Percentiles rank a stretch among this genome's conserved stretches.
phyloP scores from a whole-genome alignment of 2,113 vertebrate genomes.

The Chloroceryle aenea region DNA sequence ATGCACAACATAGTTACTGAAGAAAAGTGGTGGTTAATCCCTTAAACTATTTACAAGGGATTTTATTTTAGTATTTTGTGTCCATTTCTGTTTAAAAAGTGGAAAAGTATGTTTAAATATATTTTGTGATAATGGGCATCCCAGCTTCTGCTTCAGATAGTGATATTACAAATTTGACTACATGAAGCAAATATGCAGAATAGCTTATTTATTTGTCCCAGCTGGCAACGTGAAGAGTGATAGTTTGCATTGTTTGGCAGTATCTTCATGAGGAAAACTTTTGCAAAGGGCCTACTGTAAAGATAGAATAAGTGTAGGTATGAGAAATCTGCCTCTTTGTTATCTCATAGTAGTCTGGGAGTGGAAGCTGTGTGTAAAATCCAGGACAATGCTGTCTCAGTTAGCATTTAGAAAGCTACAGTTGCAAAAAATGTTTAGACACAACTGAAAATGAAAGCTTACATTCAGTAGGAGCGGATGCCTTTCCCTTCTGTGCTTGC shows the following conservation, averaged over 20 bases:
- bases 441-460: slow-evolving; percentile 31
- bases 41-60: not conserved
- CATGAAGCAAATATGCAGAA: not conserved
- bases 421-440: not conserved
- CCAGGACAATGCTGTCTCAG: accelerated
- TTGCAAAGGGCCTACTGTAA: not conserved
- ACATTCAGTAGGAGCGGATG: slow-evolving; percentile 16
- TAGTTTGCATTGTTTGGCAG: not conserved
- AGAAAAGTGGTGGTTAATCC: not conserved
- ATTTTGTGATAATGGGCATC: not conserved
- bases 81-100: not conserved
- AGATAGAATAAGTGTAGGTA: not conserved
- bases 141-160: not conserved
- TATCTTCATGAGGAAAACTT: not conserved
- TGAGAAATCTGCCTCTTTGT: not conserved
- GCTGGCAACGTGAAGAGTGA: not conserved
- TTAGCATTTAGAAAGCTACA: not conserved
- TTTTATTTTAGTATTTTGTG: not conserved
- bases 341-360: not conserved
- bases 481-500: not conserved
- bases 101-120: not conserved
- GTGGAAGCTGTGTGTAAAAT: not conserved
- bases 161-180: not conserved
- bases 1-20: not conserved
- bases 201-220: not conserved